Evolutionary conservation across 2,113 vertebrate genomes (phyloP), one percentile per base, ranked within the genome.

Genomic region (Cyanocitta stelleri): DNA sequence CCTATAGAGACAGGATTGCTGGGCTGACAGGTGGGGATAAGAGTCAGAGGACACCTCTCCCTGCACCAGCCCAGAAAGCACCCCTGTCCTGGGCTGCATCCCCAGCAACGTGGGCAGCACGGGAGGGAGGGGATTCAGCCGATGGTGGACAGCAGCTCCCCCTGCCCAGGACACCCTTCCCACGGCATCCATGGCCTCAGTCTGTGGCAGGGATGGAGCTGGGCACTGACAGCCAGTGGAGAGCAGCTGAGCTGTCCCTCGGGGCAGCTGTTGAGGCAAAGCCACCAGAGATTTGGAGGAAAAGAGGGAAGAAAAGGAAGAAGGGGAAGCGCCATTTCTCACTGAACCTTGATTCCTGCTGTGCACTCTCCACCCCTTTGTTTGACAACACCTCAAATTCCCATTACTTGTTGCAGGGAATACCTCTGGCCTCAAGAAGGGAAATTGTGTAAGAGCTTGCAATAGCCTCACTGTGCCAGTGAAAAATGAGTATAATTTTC

Each of bases 171-270:
- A 41, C n/a, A 41, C 7, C 3, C 20, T 71, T 41, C 55, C n/a
- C 56, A 23, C 0, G 0, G 13, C 0, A 1, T n/a, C 33, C 0
- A 0, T 16, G 13, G 64, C 46, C 48, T 55, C 0, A 0, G n/a
- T 19, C 39, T 61, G 29, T 37, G 46, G 39, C 41, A 62, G 39
- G 23, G 64, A 48, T 71, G 39, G n/a, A 48, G 48, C 29, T 24
- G n/a, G 29, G 15, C 48, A 62, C 56, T 48, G 56, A 62, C 1
- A n/a, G 39, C 20, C 48, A n/a, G 8, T 20, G 48, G n/a, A 30
- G 48, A 78, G 48, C 39, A 55, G 41, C 29, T 1, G 1, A 41
- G 41, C 41, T 55, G 24, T 17, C 20, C 41, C n/a, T 48, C 0
- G 0, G 30, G 49, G n/a, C 1, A 0, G n/a, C 48, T 39, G 33